These are phyloP conservation scores for Gulo gulo DNA, from an alignment of 2,113 vertebrate species.

Conservation along the genomic window DNA sequence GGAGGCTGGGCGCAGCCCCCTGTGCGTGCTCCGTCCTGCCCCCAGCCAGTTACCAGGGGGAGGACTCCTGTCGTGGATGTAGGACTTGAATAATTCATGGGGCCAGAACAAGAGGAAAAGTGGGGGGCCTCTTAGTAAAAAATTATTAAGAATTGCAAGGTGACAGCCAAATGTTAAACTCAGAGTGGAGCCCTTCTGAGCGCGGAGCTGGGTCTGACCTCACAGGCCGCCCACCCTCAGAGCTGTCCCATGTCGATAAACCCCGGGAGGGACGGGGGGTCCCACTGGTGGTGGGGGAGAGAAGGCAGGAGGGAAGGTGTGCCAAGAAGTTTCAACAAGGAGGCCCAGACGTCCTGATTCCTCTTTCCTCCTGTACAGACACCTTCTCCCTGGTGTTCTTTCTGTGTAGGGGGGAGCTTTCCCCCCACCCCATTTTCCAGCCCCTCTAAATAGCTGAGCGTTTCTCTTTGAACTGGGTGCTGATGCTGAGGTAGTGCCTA, in stretches of 20 bases:
- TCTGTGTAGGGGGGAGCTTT: background rate
- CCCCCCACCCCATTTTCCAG: accelerated
- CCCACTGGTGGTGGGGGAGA: too few species aligned
- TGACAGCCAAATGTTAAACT: background rate
- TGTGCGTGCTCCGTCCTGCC: accelerated
- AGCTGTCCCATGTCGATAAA: background rate
- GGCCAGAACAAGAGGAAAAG: background rate
- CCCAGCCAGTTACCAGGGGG: background rate
- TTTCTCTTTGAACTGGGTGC: background rate
- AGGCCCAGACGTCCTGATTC: background rate
- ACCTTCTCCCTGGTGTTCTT: background rate
- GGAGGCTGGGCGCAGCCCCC: background rate
- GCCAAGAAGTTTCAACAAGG: background rate
- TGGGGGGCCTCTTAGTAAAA: background rate
- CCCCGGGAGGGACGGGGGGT: too few species aligned
- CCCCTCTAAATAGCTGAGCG: background rate
- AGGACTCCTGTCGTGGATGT: background rate
- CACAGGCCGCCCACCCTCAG: accelerated
- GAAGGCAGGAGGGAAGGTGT: too few species aligned
- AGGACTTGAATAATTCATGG: background rate
- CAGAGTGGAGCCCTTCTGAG: background rate
- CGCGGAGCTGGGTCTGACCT: accelerated
- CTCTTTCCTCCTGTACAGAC: background rate
- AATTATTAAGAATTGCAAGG: background rate
- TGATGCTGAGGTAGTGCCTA: background rate